phyloP scores from a whole-genome alignment of 2,113 vertebrate species.

The Pachycephala philippinensis region DNA sequence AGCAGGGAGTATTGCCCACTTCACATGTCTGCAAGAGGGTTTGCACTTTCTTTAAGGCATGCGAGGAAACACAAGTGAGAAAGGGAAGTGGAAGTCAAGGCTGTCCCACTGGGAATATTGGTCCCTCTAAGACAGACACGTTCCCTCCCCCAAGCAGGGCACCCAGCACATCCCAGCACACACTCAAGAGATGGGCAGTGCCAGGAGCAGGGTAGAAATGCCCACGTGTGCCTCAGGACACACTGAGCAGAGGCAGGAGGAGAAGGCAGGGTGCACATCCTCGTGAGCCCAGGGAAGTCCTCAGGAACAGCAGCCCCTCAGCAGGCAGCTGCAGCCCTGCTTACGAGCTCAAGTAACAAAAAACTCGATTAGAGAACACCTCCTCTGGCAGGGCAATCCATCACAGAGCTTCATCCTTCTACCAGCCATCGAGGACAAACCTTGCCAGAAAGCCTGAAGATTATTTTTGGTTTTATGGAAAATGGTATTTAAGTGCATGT shows the following conservation, averaged over 20 bases:
- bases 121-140: neutral
- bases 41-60: neutral
- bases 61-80: neutral
- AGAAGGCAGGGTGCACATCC: conserved; percentile 59
- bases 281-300: neutral
- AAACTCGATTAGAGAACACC: neutral
- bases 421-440: neutral
- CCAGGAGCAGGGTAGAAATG: neutral
- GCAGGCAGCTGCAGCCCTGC: neutral
- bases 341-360: neutral
- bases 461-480: conserved; percentile 23
- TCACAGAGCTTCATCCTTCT: neutral
- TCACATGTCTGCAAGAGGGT: neutral
- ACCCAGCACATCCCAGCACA: neutral
- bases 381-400: neutral
- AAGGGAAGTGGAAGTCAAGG: neutral
- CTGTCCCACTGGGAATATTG: neutral
- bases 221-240: accelerated
- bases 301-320: neutral
- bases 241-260: neutral
- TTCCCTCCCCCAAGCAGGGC: neutral
- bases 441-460: neutral
- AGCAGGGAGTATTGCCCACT: neutral
- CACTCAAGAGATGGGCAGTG: neutral
- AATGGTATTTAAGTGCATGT: neutral